Evolutionary conservation across 2,113 vertebrate species (phyloP).

Genomic region (Phocoena phocoena): DNA sequence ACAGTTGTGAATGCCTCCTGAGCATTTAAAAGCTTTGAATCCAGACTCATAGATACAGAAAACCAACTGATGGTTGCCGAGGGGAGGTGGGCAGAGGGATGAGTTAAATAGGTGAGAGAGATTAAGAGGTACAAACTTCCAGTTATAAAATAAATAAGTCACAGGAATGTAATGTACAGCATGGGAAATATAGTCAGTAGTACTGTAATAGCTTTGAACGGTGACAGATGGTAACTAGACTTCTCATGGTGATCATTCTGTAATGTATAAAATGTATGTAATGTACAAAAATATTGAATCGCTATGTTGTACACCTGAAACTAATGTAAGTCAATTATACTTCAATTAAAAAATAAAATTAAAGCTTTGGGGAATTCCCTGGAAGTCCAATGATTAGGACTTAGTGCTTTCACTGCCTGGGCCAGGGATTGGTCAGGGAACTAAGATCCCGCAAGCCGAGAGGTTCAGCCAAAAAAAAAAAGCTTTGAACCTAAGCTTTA

Average conservation of each 20-base stretch:
- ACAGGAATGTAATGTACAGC: not conserved
- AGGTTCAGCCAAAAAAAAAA: too few species aligned
- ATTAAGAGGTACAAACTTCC: not conserved
- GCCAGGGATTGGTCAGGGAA: too few species aligned
- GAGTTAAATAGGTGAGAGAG: not conserved
- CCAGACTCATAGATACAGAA: not conserved
- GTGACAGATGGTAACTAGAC: not conserved
- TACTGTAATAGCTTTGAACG: not conserved
- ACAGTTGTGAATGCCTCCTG: not conserved
- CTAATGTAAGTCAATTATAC: not conserved
- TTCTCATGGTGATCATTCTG: not conserved
- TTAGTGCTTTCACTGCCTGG: too few species aligned
- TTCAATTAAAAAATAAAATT: not conserved
- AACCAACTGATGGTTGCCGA: not conserved
- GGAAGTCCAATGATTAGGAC: too few species aligned
- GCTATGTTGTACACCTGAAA: not conserved
- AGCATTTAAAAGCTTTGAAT: not conserved
- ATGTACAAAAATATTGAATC: not conserved
- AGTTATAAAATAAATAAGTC: not conserved
- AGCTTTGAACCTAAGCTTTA: not conserved
- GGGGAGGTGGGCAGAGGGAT: not conserved
- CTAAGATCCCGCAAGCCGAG: too few species aligned
- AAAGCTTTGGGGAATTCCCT: too few species aligned
- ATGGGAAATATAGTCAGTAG: not conserved
- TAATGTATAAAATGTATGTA: not conserved